Evolutionary conservation across 2,113 vertebrate species (phyloP).

Genomic region (Ibidorhyncha struthersii): DNA sequence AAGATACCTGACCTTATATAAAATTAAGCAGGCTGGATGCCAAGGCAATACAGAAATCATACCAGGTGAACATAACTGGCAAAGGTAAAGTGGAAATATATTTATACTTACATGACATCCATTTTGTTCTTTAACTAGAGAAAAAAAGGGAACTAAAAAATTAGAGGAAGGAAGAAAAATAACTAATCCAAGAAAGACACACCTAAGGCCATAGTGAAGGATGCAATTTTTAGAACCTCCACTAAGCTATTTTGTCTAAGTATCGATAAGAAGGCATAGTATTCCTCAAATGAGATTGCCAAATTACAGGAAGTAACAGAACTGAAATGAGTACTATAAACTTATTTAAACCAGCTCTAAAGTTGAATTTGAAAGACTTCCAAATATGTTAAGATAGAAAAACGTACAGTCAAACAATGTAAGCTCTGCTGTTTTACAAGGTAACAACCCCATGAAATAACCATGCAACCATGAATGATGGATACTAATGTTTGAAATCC

Average conservation of each 20-base stretch:
- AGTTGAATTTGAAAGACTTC: not conserved
- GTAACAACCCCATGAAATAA: not conserved
- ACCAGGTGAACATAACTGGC: not conserved
- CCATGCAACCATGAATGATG: not conserved
- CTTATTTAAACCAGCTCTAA: not conserved
- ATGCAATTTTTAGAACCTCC: not conserved
- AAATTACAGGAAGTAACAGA: not conserved
- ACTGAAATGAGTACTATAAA: not conserved
- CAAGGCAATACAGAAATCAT: not conserved
- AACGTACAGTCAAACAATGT: not conserved
- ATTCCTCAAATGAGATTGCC: not conserved
- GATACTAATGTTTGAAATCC: not conserved
- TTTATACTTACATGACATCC: not conserved
- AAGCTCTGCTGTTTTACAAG: not conserved
- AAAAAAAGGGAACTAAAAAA: not conserved
- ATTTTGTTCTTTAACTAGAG: not conserved
- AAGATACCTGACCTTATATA: not conserved
- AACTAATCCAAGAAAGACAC: not conserved
- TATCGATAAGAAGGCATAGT: not conserved
- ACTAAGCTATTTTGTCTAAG: not conserved
- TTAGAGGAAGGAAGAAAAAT: not conserved
- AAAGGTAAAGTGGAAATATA: not conserved
- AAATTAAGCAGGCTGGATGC: not conserved
- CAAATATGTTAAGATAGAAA: conserved; percentile 4
- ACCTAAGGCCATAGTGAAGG: not conserved